Base-by-base conservation (phyloP, 37 sponge, comb jelly and placozoan species). In the Beroe ovata region DNA sequence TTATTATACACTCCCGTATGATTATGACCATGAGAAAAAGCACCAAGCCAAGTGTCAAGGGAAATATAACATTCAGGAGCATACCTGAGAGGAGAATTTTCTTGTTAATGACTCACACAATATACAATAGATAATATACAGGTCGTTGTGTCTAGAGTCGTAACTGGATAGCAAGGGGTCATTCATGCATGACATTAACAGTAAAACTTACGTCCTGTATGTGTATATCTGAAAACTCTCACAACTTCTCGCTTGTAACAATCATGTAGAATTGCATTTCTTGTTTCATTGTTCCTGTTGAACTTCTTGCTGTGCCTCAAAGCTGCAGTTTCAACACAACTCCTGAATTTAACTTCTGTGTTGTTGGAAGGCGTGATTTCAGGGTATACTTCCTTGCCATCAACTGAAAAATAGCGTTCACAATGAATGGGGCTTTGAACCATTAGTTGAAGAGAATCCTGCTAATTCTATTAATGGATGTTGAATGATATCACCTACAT, bases 31-130 rank as follows among this genome's bases (percentile, higher is more conserved):
- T 30, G 30, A 66, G 18, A 30, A 66, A 66, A 1, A 30, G 16
- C 14, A 66, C 25, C 33, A 66, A 34, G 16, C 35, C 25, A 4
- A 66, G 69, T 32, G 69, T 66, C 2, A 66, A 1, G 29, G 69
- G 69, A 32, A 34, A 32, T 34, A 66, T 66, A 25, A 66, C 69
- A 66, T 66, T 66, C 16, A 66, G 69, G 36, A 66, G 34, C 30
- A 66, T 66, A 34, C 30, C 69, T 66, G 69, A 26, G 34, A 66
- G 29, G 1, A 30, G 29, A 32, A 66, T 29, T 66, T 6, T 34
- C 14, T 34, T n/a, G 4, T 62, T 28, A 62, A 28, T 62, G 59
- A 19, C 23, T 29, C 21, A 62, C 8, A n/a, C n/a, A n/a, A n/a
- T n/a, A n/a, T n/a, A n/a, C n/a, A n/a, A n/a, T n/a, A n/a, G n/a